Base-by-base conservation (phyloP, 2,888 invertebrate genomes). In the Chalcosyrphus nemorum region DNA sequence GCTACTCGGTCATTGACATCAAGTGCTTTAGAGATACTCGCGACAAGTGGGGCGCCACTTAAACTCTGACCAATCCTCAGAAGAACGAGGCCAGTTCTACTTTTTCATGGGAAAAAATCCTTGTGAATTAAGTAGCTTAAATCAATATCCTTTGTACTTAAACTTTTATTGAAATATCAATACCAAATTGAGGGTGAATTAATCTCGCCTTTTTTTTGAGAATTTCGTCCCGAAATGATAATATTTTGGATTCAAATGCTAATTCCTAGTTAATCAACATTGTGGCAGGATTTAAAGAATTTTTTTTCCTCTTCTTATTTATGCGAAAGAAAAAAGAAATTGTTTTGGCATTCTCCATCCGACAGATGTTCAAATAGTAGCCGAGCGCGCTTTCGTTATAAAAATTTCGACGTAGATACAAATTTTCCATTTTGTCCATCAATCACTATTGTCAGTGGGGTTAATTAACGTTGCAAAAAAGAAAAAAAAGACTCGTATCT, bases 401-500 rank as follows among this genome's bases (percentile, higher is more conserved):
- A 13, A 52, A 52, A n/a, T 13, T 52, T 52, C 24, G 6, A 27
- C 9, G 45, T 52, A 13, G 21, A 52, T 47, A 27, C 27, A 52
- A 29, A 4, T 45, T 45, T 45, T 19, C 19, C 45, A 9, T 32
- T 11, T 32, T 54, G 32, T 32, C 21, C 54, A 54, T 54, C 54
- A 54, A 54, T 54, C 32, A 32, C 32, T 15, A 29, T 54, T 54
- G 54, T 57, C 38, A 38, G 54, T 19, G 32, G 32, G 32, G 32
- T 32, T 56, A 56, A 56, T 56, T 56, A 56, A 56, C 54, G 29
- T 56, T 24, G 35, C 32, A 35, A 29, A 56, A 54, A 29, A 29
- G 3, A 41, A 15, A 41, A 50, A 50, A 27, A n/a, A n/a, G n/a
- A n/a, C n/a, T n/a, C 13, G n/a, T 56, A 35, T 56, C 54, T 56